These are phyloP conservation scores for Uropetala carovei DNA, from an alignment of 2,888 invertebrate genomes.

Conservation along the genomic window DNA sequence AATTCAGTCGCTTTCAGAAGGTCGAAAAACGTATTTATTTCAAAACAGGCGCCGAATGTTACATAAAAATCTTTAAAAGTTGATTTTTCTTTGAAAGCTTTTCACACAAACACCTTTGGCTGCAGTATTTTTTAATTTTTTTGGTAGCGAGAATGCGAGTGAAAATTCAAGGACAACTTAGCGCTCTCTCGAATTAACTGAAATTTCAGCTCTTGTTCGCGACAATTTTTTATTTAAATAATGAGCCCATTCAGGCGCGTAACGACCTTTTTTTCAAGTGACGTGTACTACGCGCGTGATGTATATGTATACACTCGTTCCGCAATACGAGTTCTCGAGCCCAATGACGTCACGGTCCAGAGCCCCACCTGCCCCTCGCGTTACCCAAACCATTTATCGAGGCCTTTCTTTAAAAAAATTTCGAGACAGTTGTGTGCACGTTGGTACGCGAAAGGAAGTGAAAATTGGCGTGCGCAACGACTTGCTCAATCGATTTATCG, in stretches of 20 bases:
- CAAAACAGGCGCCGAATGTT: too few relatives aligned
- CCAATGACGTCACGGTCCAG: constrained; percentile 24
- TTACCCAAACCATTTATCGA: background rate
- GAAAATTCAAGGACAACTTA: background rate
- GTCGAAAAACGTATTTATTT: too few relatives aligned
- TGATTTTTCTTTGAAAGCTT: too few relatives aligned
- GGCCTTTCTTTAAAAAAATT: background rate
- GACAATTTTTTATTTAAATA: too few relatives aligned
- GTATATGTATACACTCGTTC: background rate
- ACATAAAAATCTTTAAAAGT: too few relatives aligned
- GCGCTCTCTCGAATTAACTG: background rate
- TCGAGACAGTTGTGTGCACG: background rate
- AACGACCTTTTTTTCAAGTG: background rate
- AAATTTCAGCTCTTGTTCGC: too few relatives aligned
- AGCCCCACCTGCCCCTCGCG: background rate
- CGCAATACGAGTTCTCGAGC: background rate
- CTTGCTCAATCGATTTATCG: constrained; percentile 5
- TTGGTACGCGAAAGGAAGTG: constrained; percentile 9
- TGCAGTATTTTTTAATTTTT: too few relatives aligned
- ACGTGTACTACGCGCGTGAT: background rate
- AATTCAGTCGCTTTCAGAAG: too few relatives aligned
- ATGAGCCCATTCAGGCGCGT: too few relatives aligned
- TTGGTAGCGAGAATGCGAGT: background rate
- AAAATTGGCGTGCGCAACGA: background rate
- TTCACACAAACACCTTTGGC: too few relatives aligned